Evolutionary conservation across 1,140 invertebrate genomes (phyloP).

Genomic region (Ephestia elutella): DNA sequence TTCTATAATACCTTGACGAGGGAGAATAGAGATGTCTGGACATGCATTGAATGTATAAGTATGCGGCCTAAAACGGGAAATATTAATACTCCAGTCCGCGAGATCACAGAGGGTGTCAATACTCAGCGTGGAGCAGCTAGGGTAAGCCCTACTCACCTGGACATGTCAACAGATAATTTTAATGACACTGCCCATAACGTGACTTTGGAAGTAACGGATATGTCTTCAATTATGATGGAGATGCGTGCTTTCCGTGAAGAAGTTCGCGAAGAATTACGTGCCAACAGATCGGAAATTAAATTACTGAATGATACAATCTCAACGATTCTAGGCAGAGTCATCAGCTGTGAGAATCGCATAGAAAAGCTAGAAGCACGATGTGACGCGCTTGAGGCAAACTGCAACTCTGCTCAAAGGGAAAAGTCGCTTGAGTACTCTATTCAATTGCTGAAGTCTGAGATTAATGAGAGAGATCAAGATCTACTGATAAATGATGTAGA

Average conservation of each 20-base stretch:
- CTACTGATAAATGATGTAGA: not conserved
- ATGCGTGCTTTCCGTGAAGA: not conserved
- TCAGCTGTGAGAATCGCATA: too few species aligned
- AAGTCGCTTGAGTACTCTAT: too few species aligned
- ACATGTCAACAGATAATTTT: not conserved
- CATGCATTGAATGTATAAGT: not conserved
- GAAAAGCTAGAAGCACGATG: too few species aligned
- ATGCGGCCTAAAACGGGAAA: constrained; percentile 3
- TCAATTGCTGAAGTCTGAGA: not conserved
- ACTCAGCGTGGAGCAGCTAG: not conserved
- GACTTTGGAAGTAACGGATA: not conserved
- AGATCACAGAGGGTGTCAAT: not conserved
- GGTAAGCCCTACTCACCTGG: not conserved
- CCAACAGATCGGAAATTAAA: too few species aligned
- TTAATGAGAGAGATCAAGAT: not conserved
- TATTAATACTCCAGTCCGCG: constrained; percentile 6
- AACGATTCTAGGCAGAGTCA: too few species aligned
- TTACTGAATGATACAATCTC: too few species aligned
- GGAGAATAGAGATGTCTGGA: not conserved
- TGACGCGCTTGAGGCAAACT: too few species aligned
- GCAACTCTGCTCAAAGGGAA: too few species aligned
- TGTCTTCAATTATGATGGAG: not conserved
- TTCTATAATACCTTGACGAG: not conserved
- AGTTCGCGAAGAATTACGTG: not conserved
- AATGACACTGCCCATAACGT: constrained; percentile 1